Conservation (phyloP, 2,113 vertebrate species). For the Lampris megalopsis region DNA sequence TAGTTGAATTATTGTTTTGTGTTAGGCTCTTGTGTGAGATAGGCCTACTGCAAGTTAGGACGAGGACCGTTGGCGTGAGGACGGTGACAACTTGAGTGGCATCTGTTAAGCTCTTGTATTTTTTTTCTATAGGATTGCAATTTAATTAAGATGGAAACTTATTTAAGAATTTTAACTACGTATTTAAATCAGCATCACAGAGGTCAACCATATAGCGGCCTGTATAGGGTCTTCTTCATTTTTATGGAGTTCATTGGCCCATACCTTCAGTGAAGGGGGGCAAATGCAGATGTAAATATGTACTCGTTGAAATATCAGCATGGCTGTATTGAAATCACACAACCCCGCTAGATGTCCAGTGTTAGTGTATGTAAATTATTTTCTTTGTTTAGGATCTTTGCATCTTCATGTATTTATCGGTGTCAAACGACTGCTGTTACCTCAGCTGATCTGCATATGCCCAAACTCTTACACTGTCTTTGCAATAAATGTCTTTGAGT, state of each 20-base stretch:
- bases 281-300: constrained; percentile 71
- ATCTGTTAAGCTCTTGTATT: constrained; percentile 59
- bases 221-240: constrained; percentile 10
- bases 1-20: constrained; percentile 21
- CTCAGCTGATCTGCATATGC: constrained; percentile 28
- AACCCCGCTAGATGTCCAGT: constrained; percentile 31
- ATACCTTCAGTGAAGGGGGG: constrained; percentile 75
- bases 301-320: constrained; percentile 64
- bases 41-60: constrained; percentile 10
- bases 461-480: constrained; percentile 18
- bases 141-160: constrained; percentile 36
- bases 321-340: constrained; percentile 61
- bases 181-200: constrained; percentile 40
- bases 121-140: constrained; percentile 31
- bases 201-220: constrained; percentile 22
- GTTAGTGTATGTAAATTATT: constrained; percentile 66
- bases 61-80: constrained; percentile 28
- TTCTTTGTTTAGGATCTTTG: constrained; percentile 36
- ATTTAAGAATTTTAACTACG: constrained; percentile 59
- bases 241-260: constrained; percentile 34
- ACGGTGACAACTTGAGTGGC: constrained; percentile 25
- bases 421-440: constrained; percentile 40
- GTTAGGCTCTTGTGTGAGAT: constrained; percentile 32
- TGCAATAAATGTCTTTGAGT: constrained; percentile 65
- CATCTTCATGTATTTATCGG: constrained; percentile 60